Percentiles rank a stretch among this genome's conserved stretches.
These are phyloP conservation scores for Carapus acus DNA, from an alignment of 2,797 vertebrate genomes.

Conservation along the genomic window DNA sequence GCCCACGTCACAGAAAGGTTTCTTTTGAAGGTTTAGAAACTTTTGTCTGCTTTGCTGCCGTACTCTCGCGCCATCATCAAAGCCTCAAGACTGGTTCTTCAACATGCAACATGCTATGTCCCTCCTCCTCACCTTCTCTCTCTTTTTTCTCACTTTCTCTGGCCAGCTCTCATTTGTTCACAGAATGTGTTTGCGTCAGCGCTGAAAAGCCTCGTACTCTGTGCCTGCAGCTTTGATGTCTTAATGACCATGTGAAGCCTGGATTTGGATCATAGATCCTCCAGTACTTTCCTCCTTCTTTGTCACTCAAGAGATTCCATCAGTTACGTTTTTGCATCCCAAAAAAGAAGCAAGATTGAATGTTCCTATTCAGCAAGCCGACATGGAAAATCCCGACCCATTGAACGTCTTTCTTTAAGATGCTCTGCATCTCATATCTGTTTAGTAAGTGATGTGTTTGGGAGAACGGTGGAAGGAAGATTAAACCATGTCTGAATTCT, in stretches of 20 bases:
- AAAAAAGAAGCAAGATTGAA: constrained; percentile 24
- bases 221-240: constrained; percentile 66
- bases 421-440: constrained; percentile 7
- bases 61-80: constrained; percentile 52
- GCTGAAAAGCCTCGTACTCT: constrained; percentile 54
- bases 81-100: constrained; percentile 54
- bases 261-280: constrained; percentile 38
- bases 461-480: constrained; percentile 17
- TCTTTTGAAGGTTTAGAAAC: constrained; percentile 72
- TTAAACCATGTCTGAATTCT: constrained; percentile 21
- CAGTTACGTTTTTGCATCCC: constrained; percentile 42
- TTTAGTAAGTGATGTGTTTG: constrained; percentile 21
- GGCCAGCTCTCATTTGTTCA: constrained; percentile 38
- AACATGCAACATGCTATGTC: constrained; percentile 30
- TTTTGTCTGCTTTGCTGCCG: constrained; percentile 64
- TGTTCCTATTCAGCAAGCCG: constrained; percentile 4
- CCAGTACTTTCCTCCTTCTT: constrained; percentile 25
- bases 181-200: constrained; percentile 45
- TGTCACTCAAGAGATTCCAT: constrained; percentile 40
- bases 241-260: constrained; percentile 57
- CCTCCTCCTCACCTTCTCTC: constrained; percentile 26
- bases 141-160: constrained; percentile 30
- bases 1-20: constrained; percentile 58
- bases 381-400: too few relatives aligned
- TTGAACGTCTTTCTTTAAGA: constrained; percentile 28